These are phyloP conservation scores for Apostichopus californicus DNA, from an alignment of 35 echinoderm and acorn worm species.

Conservation along the genomic window DNA sequence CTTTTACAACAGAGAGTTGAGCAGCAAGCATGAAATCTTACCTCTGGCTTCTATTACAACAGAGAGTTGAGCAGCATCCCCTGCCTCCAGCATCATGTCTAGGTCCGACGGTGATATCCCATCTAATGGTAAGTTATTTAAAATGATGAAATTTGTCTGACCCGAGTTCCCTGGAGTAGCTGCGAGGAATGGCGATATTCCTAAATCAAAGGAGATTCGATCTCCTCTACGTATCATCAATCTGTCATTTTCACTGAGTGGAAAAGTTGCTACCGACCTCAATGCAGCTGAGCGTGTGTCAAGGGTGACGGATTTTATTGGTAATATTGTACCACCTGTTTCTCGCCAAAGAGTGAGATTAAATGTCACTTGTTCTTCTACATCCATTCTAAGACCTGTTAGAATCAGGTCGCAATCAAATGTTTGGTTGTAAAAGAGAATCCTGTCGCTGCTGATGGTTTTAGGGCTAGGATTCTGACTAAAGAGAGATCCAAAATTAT, in stretches of 20 bases:
- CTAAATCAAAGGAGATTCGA: neutral
- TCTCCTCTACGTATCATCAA: neutral
- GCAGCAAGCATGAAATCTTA: too few species aligned
- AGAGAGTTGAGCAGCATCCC: too few species aligned
- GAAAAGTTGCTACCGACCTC: neutral
- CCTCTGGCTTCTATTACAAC: too few species aligned
- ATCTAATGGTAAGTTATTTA: neutral
- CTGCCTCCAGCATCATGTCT: too few species aligned
- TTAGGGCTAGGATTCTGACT: neutral
- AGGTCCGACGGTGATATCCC: neutral
- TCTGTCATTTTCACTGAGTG: neutral
- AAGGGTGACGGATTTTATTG: too few species aligned
- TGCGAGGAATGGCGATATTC: neutral
- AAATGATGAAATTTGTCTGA: too few species aligned
- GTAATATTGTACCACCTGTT: too few species aligned
- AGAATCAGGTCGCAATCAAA: neutral
- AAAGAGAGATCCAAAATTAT: neutral
- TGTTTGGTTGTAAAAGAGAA: slow-evolving; percentile 4
- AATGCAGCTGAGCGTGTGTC: too few species aligned
- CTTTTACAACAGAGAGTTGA: neutral
- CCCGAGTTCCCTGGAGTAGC: too few species aligned
- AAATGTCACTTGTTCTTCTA: neutral
- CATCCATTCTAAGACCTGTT: neutral
- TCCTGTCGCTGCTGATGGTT: neutral
- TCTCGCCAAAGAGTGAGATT: neutral